Percentiles rank a stretch among this genome's conserved stretches.
Conservation (phyloP, 2,797 vertebrate genomes). For the Lagocephalus sceleratus region DNA sequence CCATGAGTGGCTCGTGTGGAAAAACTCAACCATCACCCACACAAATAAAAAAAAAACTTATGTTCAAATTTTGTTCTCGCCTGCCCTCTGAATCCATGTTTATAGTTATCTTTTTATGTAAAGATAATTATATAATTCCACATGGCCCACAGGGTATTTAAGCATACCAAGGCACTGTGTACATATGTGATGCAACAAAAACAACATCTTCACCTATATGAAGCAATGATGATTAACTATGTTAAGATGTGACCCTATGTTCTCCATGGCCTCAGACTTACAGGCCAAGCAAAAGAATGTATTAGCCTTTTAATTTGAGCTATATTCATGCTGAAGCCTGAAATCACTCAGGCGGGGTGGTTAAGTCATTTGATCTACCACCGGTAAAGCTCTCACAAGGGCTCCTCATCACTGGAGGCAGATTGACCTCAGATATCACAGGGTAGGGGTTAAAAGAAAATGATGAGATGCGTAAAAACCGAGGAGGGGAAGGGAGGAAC, state of each 20-base stretch:
- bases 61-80: conserved; percentile 15
- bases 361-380: conserved; percentile 71
- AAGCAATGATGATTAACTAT: conserved; percentile 33
- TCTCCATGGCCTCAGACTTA: conserved; percentile 43
- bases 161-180: conserved; percentile 18
- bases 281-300: conserved; percentile 58
- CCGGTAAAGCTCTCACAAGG: conserved; percentile 62
- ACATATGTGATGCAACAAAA: conserved; percentile 18
- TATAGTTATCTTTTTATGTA: conserved; percentile 10
- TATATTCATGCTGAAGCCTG: conserved; percentile 61
- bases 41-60: conserved; percentile 27
- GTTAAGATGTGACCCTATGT: conserved; percentile 44
- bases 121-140: conserved; percentile 4
- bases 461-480: conserved; percentile 61
- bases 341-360: conserved; percentile 59
- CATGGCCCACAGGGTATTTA: conserved; percentile 5
- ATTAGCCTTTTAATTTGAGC: conserved; percentile 50
- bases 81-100: conserved; percentile 16
- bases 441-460: conserved; percentile 66
- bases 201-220: conserved; percentile 12
- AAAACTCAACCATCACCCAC: conserved; percentile 24
- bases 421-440: conserved; percentile 71
- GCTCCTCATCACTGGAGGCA: conserved; percentile 61
- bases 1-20: conserved; percentile 36
- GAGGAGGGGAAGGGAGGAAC: conserved; percentile 31